Evolutionary conservation across 1,140 invertebrate species (phyloP), one percentile per base, ranked within the genome.

Genomic region (Aphelinus certus): DNA sequence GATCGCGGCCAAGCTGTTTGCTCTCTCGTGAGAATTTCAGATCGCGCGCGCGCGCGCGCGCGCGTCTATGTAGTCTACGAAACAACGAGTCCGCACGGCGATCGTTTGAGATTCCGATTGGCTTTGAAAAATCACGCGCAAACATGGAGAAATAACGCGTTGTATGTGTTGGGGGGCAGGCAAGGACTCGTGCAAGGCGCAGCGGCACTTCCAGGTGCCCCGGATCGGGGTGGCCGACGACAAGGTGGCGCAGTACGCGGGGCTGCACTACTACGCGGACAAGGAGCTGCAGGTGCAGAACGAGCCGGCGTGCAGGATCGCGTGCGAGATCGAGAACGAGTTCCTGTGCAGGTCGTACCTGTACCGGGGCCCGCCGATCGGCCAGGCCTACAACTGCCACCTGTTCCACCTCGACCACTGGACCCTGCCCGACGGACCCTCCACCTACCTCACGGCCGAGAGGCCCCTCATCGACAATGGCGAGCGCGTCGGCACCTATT

Each of bases 321-420:
- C 96, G 55, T 97, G 96, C 85, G 95, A 97, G 84, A 94, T 96
- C 62, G 96, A 98, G 86, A 94, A 94, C 73, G 96, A 97, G 86
- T 97, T 98, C 88, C 90, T 97, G 1, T 98, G 96, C 86, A 91
- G 96, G 61, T 97, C 96, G 0, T 96, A 94, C 88, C 88, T 97
- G 53, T 97, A 94, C 86, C 91, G 94, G 58, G 94, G 94, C 1
- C 89, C 92, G 5, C 93, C 93, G 1, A 89, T 91, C 65, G 93
- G 93, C 1, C 89, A 91, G 0, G 91, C 92, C 53, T 95, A 96
- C 90, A 97, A 97, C 85, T 98, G 96, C 85, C 92, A 96, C 68
- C 89, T 98, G 2, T 97, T 96, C 87, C 96, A 98, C 82, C 87
- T 98, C 79, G 96, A 98, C 82, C 96, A 98, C 83, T 94, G 94